phyloP scores from a whole-genome alignment of 2,888 invertebrate genomes.

The Ceraclea dissimilis region DNA sequence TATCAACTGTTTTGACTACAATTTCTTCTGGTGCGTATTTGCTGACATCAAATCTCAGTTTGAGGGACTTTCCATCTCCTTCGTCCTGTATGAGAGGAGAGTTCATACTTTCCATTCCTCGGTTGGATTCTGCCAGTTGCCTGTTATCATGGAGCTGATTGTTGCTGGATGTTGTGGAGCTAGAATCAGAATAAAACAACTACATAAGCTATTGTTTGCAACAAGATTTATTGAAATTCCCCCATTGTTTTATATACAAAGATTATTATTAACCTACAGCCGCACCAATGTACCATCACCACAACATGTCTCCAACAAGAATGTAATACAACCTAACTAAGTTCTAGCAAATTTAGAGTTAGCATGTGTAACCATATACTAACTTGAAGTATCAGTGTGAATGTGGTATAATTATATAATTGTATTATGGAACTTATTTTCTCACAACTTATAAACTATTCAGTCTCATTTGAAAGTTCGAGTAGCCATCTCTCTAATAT shows the following conservation, averaged over 20 bases:
- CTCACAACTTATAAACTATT: too few species aligned
- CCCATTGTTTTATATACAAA: not conserved
- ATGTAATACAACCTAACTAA: too few species aligned
- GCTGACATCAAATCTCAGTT: conserved; percentile 93
- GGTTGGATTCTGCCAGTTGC: conserved; percentile 53
- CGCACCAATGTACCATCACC: too few species aligned
- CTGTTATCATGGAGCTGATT: conserved; percentile 53
- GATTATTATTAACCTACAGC: not conserved
- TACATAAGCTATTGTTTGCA: not conserved
- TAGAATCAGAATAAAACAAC: conserved; percentile 33
- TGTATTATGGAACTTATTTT: too few species aligned
- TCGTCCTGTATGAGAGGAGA: conserved; percentile 92
- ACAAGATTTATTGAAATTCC: not conserved
- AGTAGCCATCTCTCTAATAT: too few species aligned
- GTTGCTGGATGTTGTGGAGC: conserved; percentile 54
- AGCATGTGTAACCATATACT: too few species aligned
- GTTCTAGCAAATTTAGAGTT: too few species aligned
- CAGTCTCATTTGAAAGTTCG: too few species aligned
- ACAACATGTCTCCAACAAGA: too few species aligned
- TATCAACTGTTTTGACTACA: conserved; percentile 96
- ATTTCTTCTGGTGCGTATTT: conserved; percentile 97
- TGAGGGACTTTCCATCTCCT: conserved; percentile 87
- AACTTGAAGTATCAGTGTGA: too few species aligned
- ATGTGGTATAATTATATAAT: too few species aligned
- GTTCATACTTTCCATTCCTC: conserved; percentile 79